Base-by-base conservation (phyloP, 2,113 vertebrate genomes). In the Apus apus region DNA sequence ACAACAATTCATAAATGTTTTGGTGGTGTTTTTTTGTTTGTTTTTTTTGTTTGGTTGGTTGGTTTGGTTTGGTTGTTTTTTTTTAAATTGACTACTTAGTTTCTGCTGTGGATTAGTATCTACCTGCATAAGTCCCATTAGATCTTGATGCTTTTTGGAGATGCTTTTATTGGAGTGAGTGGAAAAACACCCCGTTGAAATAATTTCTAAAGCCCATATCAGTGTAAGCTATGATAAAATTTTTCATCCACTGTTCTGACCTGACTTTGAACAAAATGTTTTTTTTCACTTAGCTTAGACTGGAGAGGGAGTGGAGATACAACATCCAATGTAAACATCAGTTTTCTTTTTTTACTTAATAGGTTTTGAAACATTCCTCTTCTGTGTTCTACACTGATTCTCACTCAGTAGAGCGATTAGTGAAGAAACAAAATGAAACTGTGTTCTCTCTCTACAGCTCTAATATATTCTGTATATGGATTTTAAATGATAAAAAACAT, bases 291-390 rank as follows among this genome's bases (percentile, higher is more conserved):
- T 76, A 30, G n/a, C 36, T 90, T 87, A 60, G 56, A 43, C 34
- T 32, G 86, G 60, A 86, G 67, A 67, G 58, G n/a, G 67, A 77
- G 51, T 70, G 15, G 46, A 80, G 72, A 71, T 71, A 50, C 16
- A 29, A 66, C 87, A 40, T 64, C 65, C 56, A 86, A 5, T 40
- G 32, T 77, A 71, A 93, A 64, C 46, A 70, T 70, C 13, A 48
- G 8, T 66, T 84, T 40, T 80, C 13, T 38, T 74, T 78, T 68
- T 21, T 75, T 32, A 38, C 38, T 93, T 60, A 18, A 16, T 60
- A 34, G 76, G 23, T 92, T 87, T 94, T 89, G 80, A 89, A 94
- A 90, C 72, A 86, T 80, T 90, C 92, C 83, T 90, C 45, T 68
- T 94, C n/a, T 87, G 45, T 53, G 32, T 57, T 86, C 51, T 92